These are phyloP conservation scores for Alosa alosa DNA, from an alignment of 2,113 vertebrate genomes.

Conservation along the genomic window DNA sequence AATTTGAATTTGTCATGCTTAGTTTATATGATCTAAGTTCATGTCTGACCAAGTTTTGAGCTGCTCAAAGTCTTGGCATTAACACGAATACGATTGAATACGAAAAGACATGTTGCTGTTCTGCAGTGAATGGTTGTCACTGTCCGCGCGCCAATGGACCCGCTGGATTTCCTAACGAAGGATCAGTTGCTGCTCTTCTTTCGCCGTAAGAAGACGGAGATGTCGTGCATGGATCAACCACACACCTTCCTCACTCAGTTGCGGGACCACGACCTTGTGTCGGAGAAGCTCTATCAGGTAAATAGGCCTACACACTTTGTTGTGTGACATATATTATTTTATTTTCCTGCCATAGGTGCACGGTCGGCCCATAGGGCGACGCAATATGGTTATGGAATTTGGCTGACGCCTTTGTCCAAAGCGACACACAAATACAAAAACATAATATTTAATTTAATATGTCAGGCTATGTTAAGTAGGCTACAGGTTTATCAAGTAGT, in stretches of 20 bases:
- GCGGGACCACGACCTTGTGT: conserved; percentile 62
- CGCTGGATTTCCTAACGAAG: conserved; percentile 43
- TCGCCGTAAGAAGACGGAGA: conserved; percentile 56
- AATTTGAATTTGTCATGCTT: too few relatives aligned
- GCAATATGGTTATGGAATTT: too few relatives aligned
- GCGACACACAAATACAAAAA: too few relatives aligned
- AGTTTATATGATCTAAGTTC: too few relatives aligned
- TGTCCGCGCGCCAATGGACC: conserved; percentile 47
- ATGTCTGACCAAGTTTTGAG: too few relatives aligned
- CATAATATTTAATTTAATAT: too few relatives aligned
- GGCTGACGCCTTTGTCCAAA: too few relatives aligned
- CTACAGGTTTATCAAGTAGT: too few relatives aligned
- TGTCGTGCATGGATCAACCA: conserved; percentile 65
- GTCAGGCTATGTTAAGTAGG: too few relatives aligned
- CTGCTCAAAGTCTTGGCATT: background rate
- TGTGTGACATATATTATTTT: too few relatives aligned
- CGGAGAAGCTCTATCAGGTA: conserved; percentile 57
- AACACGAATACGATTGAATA: background rate
- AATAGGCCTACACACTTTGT: background rate
- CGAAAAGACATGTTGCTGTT: background rate
- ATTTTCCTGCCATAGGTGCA: too few relatives aligned
- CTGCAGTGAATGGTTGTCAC: background rate
- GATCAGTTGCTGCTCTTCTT: conserved; percentile 54
- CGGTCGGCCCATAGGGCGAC: too few relatives aligned
- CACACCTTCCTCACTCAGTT: conserved; percentile 60